These are phyloP conservation scores for Lamellibrachia columna DNA, from an alignment of 2,888 invertebrate genomes.

Conservation along the genomic window DNA sequence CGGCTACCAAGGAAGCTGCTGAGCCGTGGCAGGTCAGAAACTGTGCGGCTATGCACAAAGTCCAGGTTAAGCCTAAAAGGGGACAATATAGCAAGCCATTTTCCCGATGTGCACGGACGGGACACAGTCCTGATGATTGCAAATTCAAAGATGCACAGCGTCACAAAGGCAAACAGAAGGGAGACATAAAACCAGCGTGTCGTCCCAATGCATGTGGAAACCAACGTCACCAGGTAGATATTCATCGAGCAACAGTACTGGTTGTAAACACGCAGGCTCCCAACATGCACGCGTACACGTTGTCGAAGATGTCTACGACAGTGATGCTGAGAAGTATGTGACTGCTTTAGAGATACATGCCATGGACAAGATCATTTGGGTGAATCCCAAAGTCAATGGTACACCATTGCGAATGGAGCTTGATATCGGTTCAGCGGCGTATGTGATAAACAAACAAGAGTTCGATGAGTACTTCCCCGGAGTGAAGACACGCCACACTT, in stretches of 20 bases:
- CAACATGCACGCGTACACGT: too few relatives aligned
- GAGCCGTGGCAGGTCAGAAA: constrained; percentile 19
- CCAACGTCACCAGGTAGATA: neutral
- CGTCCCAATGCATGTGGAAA: neutral
- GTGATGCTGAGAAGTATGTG: too few relatives aligned
- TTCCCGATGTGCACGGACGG: neutral
- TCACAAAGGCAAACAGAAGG: neutral
- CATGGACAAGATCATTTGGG: neutral
- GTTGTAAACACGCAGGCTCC: neutral
- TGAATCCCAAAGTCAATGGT: constrained; percentile 13
- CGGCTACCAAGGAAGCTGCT: constrained; percentile 32
- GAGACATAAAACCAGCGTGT: neutral
- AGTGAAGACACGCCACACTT: neutral
- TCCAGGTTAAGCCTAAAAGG: neutral
- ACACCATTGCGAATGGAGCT: neutral
- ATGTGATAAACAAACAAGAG: neutral
- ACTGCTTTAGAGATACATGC: neutral
- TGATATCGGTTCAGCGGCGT: neutral
- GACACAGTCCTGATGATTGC: neutral
- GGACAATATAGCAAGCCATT: neutral
- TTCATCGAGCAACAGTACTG: neutral
- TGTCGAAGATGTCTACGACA: too few relatives aligned
- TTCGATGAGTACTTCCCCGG: constrained; percentile 1
- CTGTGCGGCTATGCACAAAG: neutral
- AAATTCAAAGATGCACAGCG: too few relatives aligned